Conservation (phyloP, 64 coral and sea anemone genomes). For the Orbicella faveolata region DNA sequence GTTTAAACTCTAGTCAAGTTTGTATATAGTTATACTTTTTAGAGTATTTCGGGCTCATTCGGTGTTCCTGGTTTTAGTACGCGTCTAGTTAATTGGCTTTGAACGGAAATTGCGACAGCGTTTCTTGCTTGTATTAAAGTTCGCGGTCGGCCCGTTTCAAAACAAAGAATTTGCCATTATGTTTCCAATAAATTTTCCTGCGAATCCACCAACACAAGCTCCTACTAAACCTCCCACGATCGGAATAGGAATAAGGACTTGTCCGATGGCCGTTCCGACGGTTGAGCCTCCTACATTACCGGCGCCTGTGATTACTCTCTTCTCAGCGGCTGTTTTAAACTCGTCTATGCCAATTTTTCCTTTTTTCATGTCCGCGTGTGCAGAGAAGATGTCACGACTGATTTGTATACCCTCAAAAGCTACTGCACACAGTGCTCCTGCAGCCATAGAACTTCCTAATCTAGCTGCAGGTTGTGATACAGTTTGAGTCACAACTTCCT, state of each 20-base stretch:
- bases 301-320: background rate
- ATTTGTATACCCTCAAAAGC: background rate
- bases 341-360: background rate
- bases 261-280: background rate
- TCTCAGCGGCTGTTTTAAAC: background rate
- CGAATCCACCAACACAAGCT: background rate
- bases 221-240: background rate
- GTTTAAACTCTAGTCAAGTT: no score
- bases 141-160: no score
- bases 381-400: background rate
- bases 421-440: background rate
- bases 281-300: background rate
- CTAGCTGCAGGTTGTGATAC: background rate
- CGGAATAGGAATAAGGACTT: slow-evolving; percentile 18
- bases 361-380: background rate
- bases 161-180: no score
- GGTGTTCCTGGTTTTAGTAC: no score
- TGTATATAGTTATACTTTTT: no score
- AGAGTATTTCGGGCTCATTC: no score
- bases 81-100: no score
- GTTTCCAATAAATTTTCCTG: background rate
- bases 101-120: no score
- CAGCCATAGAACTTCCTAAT: background rate
- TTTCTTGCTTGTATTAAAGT: no score
- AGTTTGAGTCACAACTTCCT: background rate